Conservation (phyloP, 2,113 vertebrate species). For the Loxodonta africana region DNA sequence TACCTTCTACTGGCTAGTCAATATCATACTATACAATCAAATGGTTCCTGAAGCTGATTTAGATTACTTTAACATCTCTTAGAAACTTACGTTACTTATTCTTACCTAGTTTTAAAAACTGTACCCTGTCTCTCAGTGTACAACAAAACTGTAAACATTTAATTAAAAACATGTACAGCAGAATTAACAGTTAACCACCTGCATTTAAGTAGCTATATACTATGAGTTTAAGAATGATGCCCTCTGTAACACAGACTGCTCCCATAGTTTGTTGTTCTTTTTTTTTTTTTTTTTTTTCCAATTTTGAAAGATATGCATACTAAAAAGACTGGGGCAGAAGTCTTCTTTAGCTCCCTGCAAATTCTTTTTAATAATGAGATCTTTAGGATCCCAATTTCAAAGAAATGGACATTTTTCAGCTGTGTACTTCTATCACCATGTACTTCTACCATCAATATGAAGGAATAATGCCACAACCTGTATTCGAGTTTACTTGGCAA, state of each 20-base stretch:
- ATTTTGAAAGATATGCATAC: neutral
- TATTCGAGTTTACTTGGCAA: neutral
- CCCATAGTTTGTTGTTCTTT: neutral
- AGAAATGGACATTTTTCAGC: neutral
- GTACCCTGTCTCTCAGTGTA: neutral
- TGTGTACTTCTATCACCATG: neutral
- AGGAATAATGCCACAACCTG: neutral
- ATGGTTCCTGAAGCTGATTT: neutral
- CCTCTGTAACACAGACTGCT: neutral
- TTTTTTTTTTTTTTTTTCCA: neutral
- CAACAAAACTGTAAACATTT: constrained; percentile 25
- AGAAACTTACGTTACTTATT: neutral
- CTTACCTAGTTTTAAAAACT: constrained; percentile 38
- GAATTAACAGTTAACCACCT: neutral
- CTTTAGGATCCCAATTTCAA: neutral
- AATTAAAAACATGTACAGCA: constrained; percentile 1
- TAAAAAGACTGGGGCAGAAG: neutral
- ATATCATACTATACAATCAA: neutral
- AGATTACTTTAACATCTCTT: neutral
- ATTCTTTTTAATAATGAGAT: neutral
- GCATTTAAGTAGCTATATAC: neutral
- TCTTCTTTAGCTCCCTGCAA: neutral
- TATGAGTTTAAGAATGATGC: neutral
- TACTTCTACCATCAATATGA: neutral
- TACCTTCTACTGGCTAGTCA: neutral